Conservation (phyloP, 2,113 vertebrate species). For the Helogale parvula region DNA sequence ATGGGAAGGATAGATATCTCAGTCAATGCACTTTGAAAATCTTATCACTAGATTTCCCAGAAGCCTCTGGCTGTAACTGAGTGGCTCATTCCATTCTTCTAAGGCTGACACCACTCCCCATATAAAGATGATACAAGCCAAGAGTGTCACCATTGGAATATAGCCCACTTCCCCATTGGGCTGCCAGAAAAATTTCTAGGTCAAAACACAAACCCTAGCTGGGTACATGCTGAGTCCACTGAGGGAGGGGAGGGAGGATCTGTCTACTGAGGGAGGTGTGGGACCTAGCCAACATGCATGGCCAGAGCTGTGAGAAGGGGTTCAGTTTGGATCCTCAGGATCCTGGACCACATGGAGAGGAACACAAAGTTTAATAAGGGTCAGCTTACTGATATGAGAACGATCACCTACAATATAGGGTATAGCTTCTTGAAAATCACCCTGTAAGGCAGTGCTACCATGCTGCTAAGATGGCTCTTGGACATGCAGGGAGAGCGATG, state of each 20-base stretch:
- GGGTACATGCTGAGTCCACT: background rate
- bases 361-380: background rate
- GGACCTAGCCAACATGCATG: background rate
- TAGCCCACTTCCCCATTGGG: background rate
- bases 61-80: background rate
- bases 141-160: background rate
- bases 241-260: no score
- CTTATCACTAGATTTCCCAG: background rate
- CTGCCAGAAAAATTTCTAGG: background rate
- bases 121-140: background rate
- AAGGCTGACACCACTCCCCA: background rate
- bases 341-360: background rate
- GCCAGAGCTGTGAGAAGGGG: background rate
- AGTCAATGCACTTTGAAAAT: background rate
- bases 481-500: background rate
- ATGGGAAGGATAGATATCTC: background rate
- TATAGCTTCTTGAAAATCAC: background rate
- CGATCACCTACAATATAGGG: background rate
- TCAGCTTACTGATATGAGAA: background rate
- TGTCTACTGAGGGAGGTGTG: background rate
- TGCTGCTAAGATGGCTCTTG: background rate
- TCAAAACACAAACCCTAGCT: background rate
- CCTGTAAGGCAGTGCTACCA: background rate
- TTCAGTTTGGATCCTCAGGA: background rate
- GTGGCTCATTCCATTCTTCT: background rate